These are phyloP conservation scores for Saturnia pavonia DNA, from an alignment of 2,888 invertebrate species.

Conservation along the genomic window DNA sequence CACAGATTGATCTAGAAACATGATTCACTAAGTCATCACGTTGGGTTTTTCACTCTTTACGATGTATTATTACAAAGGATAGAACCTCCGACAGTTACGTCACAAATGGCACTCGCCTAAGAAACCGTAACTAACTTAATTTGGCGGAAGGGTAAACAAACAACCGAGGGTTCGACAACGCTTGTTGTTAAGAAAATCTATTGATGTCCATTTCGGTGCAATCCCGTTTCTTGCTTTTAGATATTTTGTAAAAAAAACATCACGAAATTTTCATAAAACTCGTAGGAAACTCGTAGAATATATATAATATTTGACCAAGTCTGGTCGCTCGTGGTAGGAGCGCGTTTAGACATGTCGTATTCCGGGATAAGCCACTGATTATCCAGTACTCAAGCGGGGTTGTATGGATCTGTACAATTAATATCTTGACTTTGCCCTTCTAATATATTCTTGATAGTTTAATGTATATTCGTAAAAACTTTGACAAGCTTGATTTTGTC, in stretches of 20 bases:
- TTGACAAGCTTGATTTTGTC: too few relatives aligned
- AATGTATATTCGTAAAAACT: too few relatives aligned
- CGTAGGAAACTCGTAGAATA: too few relatives aligned
- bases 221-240: not conserved
- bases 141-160: constrained; percentile 61
- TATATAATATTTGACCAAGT: too few relatives aligned
- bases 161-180: not conserved
- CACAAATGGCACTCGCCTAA: constrained; percentile 10
- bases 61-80: not conserved
- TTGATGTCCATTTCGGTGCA: not conserved
- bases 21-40: not conserved
- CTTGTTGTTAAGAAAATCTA: constrained; percentile 1
- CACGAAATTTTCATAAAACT: not conserved
- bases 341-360: too few relatives aligned
- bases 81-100: not conserved
- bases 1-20: not conserved
- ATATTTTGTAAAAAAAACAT: not conserved
- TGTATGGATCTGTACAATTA: too few relatives aligned
- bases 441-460: too few relatives aligned
- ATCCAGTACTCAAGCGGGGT: too few relatives aligned
- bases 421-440: too few relatives aligned
- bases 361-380: too few relatives aligned
- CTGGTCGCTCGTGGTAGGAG: too few relatives aligned
- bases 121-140: constrained; percentile 59
- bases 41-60: not conserved